Evolutionary conservation across 2,113 vertebrate species (phyloP).

Genomic region (Sardina pilchardus): DNA sequence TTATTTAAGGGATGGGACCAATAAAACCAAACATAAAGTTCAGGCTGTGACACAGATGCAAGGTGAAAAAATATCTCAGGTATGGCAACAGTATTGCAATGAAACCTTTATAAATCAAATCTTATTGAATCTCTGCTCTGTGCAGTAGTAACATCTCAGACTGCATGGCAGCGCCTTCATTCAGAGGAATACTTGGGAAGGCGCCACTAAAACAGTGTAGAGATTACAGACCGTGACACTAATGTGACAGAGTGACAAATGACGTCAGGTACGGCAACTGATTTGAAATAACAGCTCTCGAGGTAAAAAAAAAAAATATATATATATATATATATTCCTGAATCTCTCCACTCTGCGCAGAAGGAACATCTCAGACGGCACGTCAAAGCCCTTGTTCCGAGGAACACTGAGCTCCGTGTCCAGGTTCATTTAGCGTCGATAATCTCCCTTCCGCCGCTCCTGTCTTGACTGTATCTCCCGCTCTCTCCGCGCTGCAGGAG

Average conservation of each 20-base stretch:
- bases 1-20: not conserved
- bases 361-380: not conserved
- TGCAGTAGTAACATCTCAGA: not conserved
- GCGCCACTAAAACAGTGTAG: not conserved
- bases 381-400: not conserved
- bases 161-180: not conserved
- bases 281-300: not conserved
- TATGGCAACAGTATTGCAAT: not conserved
- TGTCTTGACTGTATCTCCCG: not conserved
- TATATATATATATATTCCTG: too few species aligned
- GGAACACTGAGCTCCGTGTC: not conserved
- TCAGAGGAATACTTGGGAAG: not conserved
- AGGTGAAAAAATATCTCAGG: not conserved
- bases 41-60: not conserved
- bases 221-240: not conserved
- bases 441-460: not conserved
- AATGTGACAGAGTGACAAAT: not conserved
- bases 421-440: not conserved
- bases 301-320: too few species aligned
- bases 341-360: not conserved
- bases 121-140: not conserved
- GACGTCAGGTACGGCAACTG: not conserved
- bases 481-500: not conserved
- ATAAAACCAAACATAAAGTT: not conserved
- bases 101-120: not conserved